phyloP scores from a whole-genome alignment of 2,888 invertebrate genomes.

The Drosophila anceps region DNA sequence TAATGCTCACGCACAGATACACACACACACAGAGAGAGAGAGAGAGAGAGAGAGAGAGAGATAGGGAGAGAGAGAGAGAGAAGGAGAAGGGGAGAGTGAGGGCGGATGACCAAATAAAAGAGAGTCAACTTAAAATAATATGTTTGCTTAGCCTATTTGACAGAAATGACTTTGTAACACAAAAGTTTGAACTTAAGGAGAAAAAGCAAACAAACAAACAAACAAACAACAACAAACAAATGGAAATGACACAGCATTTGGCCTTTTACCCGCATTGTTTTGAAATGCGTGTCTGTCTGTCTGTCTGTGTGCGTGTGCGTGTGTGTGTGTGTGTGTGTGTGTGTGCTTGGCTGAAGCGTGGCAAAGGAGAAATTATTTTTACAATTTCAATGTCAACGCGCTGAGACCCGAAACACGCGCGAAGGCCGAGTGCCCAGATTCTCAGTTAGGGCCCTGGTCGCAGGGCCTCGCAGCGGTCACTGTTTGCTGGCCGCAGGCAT shows the following conservation, averaged over 20 bases:
- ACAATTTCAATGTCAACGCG: constrained; percentile 76
- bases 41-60: background rate
- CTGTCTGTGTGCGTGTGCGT: background rate
- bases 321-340: constrained; percentile 2
- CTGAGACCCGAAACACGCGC: constrained; percentile 49
- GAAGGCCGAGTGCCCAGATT: constrained; percentile 52
- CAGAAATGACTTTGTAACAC: constrained; percentile 58
- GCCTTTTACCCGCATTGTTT: constrained; percentile 55
- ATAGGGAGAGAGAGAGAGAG: background rate
- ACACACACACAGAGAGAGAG: no score
- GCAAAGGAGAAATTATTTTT: constrained; percentile 68
- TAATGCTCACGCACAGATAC: constrained; percentile 24
- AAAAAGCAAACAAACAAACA: constrained; percentile 2
- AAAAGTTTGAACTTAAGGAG: constrained; percentile 42
- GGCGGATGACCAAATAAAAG: background rate
- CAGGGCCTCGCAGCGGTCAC: constrained; percentile 23
- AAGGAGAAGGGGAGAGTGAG: no score
- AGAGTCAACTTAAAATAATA: constrained; percentile 35
- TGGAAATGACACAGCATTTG: constrained; percentile 50
- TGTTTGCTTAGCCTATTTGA: constrained; percentile 64
- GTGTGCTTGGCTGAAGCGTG: constrained; percentile 22
- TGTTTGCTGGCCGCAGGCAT: constrained; percentile 17
- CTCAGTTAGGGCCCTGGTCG: background rate
- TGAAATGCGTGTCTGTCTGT: constrained; percentile 12
- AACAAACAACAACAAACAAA: constrained; percentile 24